Evolutionary conservation across 2,797 vertebrate species (phyloP).

Genomic region (Chelonia mydas): DNA sequence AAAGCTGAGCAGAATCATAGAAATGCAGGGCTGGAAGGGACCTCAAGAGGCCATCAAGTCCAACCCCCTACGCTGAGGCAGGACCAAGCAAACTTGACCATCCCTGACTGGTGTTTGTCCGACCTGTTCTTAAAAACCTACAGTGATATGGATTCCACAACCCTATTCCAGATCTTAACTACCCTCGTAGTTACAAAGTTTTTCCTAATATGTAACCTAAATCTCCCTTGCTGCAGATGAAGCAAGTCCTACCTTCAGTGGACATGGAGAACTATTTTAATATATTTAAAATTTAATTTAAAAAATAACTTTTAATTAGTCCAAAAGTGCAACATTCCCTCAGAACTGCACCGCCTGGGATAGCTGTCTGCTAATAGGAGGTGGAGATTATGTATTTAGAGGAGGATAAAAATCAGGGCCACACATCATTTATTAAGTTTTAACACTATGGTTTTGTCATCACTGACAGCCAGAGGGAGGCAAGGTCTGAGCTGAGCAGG

Average conservation of each 20-base stretch:
- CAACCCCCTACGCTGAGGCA: no score
- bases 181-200: no score
- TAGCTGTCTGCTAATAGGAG: background rate
- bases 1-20: background rate
- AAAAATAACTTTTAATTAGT: background rate
- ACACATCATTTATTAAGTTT: background rate
- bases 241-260: background rate
- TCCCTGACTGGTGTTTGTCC: background rate
- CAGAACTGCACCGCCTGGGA: background rate
- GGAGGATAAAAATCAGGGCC: background rate
- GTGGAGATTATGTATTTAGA: background rate
- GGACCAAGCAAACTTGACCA: background rate
- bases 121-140: background rate
- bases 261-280: background rate
- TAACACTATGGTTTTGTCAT: background rate
- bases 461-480: background rate
- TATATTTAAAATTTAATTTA: no score
- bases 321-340: background rate
- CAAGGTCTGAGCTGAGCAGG: background rate
- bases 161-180: background rate
- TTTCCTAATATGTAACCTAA: background rate
- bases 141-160: background rate
- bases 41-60: background rate
- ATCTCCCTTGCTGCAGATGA: background rate
- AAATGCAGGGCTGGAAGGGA: background rate